These are phyloP conservation scores for Teleogryllus occipitalis DNA, from an alignment of 1,140 invertebrate genomes.

Conservation along the genomic window DNA sequence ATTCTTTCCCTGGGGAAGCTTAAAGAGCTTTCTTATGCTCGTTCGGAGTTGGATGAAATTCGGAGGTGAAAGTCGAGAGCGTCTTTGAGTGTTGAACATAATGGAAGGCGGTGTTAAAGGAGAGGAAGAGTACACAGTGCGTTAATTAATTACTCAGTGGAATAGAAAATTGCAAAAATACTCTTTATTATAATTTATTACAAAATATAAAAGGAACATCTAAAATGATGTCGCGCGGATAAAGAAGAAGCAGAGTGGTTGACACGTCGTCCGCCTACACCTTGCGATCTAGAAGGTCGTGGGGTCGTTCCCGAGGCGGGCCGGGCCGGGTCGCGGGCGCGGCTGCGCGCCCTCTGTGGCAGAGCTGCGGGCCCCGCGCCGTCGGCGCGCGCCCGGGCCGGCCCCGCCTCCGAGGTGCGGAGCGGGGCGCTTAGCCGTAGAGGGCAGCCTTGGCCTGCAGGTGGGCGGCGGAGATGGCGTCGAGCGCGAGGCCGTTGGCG, in stretches of 20 bases:
- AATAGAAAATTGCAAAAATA: not conserved
- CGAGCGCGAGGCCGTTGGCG: too few relatives aligned
- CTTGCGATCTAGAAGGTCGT: not conserved
- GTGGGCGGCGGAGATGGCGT: too few relatives aligned
- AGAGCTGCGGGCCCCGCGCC: too few relatives aligned
- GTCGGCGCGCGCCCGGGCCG: too few relatives aligned
- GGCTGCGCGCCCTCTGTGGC: too few relatives aligned
- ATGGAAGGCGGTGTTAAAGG: not conserved
- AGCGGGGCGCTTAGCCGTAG: too few relatives aligned
- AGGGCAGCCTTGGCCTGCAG: too few relatives aligned
- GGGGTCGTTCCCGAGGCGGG: too few relatives aligned
- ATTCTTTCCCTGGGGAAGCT: not conserved
- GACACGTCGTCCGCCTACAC: not conserved
- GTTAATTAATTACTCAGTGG: not conserved
- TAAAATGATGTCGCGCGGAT: not conserved
- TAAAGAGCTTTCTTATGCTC: not conserved
- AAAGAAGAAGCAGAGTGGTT: not conserved
- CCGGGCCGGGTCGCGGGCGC: too few relatives aligned
- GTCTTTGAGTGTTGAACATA: not conserved
- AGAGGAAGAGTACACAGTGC: not conserved
- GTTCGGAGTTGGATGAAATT: not conserved
- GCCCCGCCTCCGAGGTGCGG: too few relatives aligned
- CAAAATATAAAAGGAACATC: not conserved
- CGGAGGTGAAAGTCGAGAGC: not conserved
- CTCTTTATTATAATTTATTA: not conserved